Evolutionary conservation across 2,113 vertebrate species (phyloP).

Genomic region (Cepphus grylle): DNA sequence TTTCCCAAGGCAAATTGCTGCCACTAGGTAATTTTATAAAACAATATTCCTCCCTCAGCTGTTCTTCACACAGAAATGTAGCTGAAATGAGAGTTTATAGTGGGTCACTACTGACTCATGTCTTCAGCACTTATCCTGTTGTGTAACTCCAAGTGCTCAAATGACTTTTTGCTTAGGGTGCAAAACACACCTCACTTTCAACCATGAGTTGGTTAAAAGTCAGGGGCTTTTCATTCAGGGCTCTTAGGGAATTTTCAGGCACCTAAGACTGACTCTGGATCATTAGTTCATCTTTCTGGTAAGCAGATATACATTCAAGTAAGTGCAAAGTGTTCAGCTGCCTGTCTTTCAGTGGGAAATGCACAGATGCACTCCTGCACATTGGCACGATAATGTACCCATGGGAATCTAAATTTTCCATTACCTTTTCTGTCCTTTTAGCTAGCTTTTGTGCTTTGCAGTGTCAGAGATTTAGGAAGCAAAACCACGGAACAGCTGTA

Average conservation of each 20-base stretch:
- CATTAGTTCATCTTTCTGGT: not conserved
- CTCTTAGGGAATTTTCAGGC: not conserved
- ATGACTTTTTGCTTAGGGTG: not conserved
- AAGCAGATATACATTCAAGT: not conserved
- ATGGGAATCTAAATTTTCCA: not conserved
- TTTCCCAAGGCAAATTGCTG: not conserved
- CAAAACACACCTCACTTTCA: not conserved
- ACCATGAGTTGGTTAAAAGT: not conserved
- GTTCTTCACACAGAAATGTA: not conserved
- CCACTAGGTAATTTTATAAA: not conserved
- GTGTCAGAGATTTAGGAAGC: not conserved
- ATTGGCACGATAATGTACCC: not conserved
- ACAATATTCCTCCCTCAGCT: not conserved
- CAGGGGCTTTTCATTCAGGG: not conserved
- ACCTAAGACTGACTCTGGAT: not conserved
- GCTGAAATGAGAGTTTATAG: not conserved
- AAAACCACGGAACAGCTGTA: not conserved
- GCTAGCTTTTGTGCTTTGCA: not conserved
- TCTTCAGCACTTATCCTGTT: not conserved
- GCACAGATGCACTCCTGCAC: not conserved
- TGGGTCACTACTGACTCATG: not conserved
- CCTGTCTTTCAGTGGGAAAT: not conserved
- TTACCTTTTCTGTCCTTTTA: not conserved
- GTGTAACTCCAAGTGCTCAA: not conserved
- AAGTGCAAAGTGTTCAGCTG: not conserved